phyloP scores from a whole-genome alignment of 2,888 invertebrate genomes.

The Scaptomyza cyrtandrae region DNA sequence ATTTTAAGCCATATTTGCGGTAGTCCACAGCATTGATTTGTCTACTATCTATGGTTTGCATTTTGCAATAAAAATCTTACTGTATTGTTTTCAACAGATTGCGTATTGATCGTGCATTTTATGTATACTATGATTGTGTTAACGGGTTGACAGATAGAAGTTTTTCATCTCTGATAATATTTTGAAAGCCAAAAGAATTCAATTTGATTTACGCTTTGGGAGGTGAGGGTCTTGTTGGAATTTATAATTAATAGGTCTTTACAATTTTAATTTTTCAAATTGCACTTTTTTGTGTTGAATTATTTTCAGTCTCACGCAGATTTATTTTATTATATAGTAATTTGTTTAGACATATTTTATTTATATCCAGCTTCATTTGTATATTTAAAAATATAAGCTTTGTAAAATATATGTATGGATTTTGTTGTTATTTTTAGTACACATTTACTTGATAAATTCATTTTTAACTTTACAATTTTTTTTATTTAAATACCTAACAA shows the following conservation, averaged over 20 bases:
- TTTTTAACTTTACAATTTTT: slow-evolving; percentile 64
- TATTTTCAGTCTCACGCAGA: slow-evolving; percentile 73
- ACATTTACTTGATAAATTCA: slow-evolving; percentile 74
- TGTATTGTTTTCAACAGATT: slow-evolving; percentile 14
- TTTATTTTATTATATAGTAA: slow-evolving; percentile 48
- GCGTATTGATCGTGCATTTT: slow-evolving; percentile 18
- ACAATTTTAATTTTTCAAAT: slow-evolving; percentile 48
- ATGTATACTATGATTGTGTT: slow-evolving; percentile 35
- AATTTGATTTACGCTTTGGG: slow-evolving; percentile 55
- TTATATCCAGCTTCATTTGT: slow-evolving; percentile 41
- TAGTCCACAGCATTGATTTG: slow-evolving; percentile 22
- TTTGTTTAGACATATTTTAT: slow-evolving; percentile 47
- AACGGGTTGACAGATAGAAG: slow-evolving; percentile 44
- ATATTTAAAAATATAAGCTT: slow-evolving; percentile 71
- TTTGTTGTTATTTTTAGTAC: slow-evolving; percentile 57
- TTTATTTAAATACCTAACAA: slow-evolving; percentile 69
- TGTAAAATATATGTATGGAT: slow-evolving; percentile 59
- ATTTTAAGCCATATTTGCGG: slow-evolving; percentile 36
- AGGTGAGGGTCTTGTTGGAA: slow-evolving; percentile 45
- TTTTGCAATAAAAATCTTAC: slow-evolving; percentile 18
- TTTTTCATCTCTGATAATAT: slow-evolving; percentile 14
- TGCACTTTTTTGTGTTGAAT: slow-evolving; percentile 64
- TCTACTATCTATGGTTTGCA: slow-evolving; percentile 6
- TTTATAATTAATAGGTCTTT: slow-evolving; percentile 34
- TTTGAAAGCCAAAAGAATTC: slow-evolving; percentile 36